Percentiles rank a stretch among this genome's conserved stretches.
Conservation (phyloP, 2,797 vertebrate species). For the Mormyrus proboscirostris region DNA sequence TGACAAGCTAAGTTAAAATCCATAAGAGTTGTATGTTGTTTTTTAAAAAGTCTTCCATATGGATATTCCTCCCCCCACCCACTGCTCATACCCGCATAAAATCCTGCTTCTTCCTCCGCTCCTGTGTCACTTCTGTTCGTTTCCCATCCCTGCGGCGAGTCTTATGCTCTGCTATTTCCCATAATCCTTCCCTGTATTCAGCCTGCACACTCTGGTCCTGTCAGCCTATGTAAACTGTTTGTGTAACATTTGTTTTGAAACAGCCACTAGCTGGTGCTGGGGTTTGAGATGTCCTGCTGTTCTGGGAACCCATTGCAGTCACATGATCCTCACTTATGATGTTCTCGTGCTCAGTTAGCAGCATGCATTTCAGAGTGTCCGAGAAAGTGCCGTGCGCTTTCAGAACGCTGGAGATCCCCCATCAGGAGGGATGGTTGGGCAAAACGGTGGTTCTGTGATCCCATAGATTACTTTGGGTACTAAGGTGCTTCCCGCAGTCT, state of each 20-base stretch:
- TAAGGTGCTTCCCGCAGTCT: conserved; percentile 27
- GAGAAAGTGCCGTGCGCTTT: not conserved
- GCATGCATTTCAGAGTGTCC: not conserved
- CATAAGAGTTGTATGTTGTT: not conserved
- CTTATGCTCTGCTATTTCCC: not conserved
- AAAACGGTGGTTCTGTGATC: not conserved
- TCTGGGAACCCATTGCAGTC: not conserved
- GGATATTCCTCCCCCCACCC: not conserved
- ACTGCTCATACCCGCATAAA: not conserved
- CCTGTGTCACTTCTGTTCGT: not conserved
- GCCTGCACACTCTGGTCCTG: not conserved
- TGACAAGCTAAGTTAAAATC: not conserved
- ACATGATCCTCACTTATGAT: not conserved
- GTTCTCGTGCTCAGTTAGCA: not conserved
- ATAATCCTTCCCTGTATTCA: not conserved
- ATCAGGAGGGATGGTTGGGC: not conserved
- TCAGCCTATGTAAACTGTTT: not conserved
- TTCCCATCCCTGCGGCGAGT: not conserved
- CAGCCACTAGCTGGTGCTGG: not conserved
- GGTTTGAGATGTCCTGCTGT: not conserved
- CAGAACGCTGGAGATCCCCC: not conserved
- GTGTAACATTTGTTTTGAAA: not conserved
- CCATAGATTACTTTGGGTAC: not conserved
- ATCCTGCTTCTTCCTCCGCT: not conserved
- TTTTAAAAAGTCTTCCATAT: not conserved